Conservation (phyloP, 2,113 vertebrate genomes). For the Lanius collurio region DNA sequence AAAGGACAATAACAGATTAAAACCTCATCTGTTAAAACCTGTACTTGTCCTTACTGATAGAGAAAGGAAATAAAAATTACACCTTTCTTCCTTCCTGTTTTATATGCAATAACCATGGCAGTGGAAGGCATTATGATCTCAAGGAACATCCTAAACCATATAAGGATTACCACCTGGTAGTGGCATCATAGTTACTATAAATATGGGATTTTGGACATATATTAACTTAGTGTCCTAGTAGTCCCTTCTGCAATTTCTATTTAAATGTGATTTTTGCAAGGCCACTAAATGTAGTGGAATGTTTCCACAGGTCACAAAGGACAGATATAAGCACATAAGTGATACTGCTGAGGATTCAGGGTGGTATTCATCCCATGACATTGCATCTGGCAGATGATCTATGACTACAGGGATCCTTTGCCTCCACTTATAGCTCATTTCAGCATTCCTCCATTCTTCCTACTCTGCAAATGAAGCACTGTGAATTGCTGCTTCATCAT, state of each 20-base stretch:
- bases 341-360: not conserved
- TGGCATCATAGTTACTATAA: not conserved
- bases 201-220: not conserved
- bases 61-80: not conserved
- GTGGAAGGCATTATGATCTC: not conserved
- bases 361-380: not conserved
- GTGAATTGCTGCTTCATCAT: constrained; percentile 41
- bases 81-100: not conserved
- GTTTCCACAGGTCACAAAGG: not conserved
- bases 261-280: not conserved
- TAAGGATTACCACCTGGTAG: not conserved
- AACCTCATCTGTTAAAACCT: not conserved
- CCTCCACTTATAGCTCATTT: constrained; percentile 19
- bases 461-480: constrained; percentile 13
- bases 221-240: not conserved
- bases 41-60: not conserved
- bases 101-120: not conserved
- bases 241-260: not conserved
- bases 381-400: constrained; percentile 13
- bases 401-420: not conserved
- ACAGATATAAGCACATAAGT: not conserved
- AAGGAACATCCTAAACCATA: not conserved
- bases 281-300: not conserved
- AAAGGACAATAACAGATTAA: not conserved
- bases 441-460: constrained; percentile 7